phyloP scores from a whole-genome alignment of 2,113 vertebrate species.

The Neolamprologus cancellatus region DNA sequence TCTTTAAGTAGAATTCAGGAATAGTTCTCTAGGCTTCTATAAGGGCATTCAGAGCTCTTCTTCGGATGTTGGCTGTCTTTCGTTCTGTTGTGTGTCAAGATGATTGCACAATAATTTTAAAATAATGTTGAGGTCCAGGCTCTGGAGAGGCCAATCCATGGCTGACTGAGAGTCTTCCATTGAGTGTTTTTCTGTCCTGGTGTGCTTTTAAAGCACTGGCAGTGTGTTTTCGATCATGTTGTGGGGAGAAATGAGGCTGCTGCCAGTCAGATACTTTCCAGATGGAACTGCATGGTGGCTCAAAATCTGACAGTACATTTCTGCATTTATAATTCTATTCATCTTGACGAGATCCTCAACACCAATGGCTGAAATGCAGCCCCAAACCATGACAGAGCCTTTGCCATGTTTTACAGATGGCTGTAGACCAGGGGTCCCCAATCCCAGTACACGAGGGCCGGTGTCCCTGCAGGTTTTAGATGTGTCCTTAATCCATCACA shows the following conservation, averaged over 20 bases:
- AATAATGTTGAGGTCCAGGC: neutral
- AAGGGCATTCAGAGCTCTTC: neutral
- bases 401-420: neutral
- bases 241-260: neutral
- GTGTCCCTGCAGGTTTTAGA: too few species aligned
- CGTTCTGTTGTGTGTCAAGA: neutral
- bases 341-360: neutral
- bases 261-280: neutral
- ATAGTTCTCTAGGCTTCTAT: accelerated
- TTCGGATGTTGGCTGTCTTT: neutral
- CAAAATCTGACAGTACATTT: neutral
- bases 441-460: too few species aligned
- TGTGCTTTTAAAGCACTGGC: neutral
- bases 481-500: too few species aligned
- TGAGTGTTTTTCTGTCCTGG: neutral
- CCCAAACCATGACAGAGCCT: neutral
- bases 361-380: neutral
- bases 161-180: neutral
- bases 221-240: neutral
- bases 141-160: neutral
- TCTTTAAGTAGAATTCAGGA: neutral
- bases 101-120: neutral
- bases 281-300: neutral
- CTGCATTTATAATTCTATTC: neutral
- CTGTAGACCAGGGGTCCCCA: neutral